Base-by-base conservation (phyloP, 2,113 vertebrate species). In the Hydropotes inermis region DNA sequence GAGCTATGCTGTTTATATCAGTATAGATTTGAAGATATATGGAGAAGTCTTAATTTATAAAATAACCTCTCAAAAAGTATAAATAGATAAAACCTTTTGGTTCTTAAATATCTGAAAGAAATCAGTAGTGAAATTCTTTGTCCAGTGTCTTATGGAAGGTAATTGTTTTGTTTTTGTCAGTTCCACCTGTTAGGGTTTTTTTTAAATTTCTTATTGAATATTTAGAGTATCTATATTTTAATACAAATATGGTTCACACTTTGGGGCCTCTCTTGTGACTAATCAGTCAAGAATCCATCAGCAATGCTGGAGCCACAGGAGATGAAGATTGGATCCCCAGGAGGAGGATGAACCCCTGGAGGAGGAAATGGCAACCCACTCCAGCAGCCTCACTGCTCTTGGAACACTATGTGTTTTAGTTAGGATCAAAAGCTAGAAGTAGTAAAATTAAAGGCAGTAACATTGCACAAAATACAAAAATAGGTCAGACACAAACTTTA, bases 31-130 rank as follows among this genome's bases (percentile, higher is more conserved):
- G 10, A 47, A 86, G 92, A 82, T 9, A 47, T 55, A 52, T 58
- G 5, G 25, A 39, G 14, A 50, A 27, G n/a, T 28, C 83, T 94
- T 95, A 89, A 43, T 54, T 89, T 47, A 8, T 76, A 84, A 95
- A 87, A 84, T 30, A 60, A 43, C 3, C 17, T 94, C 39, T 78
- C 12, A 82, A 83, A 76, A 12, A 82, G 4, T 92, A 84, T 92
- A n/a, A 47, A 36, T 57, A 89, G 33, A 36, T 47, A 27, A 43
- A 36, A 39, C 2, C 17, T 58, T 74, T n/a, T 58, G 6, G 47
- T 90, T 6, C 2, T 84, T 88, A 25, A 54, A 60, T 55, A 15
- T 60, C 76, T 58, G 39, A 87, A 95, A 60, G 1, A 64, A 86
- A 3, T 36, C 12, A 67, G 25, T 74, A 52, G 45, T 58, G 79